Evolutionary conservation across 2,797 vertebrate species (phyloP).

Genomic region (Mus caroli): DNA sequence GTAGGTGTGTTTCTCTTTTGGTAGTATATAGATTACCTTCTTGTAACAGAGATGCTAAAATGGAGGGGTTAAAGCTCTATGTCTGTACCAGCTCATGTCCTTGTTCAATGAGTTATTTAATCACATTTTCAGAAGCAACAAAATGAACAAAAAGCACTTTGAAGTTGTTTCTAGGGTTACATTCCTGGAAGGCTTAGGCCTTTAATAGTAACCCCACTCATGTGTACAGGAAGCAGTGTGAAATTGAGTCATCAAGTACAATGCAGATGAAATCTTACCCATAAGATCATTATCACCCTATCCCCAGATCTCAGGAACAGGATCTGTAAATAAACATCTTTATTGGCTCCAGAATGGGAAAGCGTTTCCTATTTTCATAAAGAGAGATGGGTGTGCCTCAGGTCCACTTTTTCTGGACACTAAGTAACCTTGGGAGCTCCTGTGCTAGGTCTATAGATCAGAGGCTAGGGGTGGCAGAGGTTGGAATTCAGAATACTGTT

Average conservation of each 20-base stretch:
- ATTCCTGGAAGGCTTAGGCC: neutral
- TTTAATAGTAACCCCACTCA: neutral
- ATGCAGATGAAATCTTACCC: neutral
- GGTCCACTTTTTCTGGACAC: neutral
- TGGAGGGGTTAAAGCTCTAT: neutral
- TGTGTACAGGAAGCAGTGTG: neutral
- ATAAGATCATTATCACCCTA: neutral
- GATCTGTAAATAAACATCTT: neutral
- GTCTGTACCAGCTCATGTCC: neutral
- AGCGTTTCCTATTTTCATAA: neutral
- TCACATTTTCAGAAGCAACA: neutral
- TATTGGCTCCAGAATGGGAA: neutral
- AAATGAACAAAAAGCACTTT: neutral
- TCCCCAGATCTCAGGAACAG: neutral
- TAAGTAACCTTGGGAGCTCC: neutral
- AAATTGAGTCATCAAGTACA: neutral
- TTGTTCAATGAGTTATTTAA: constrained; percentile 18
- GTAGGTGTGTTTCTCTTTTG: neutral
- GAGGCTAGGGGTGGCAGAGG: fast-evolving
- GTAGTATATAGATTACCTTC: neutral
- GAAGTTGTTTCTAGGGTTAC: neutral
- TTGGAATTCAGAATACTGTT: neutral
- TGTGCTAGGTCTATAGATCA: neutral
- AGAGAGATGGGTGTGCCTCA: neutral
- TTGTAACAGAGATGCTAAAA: neutral